These are phyloP conservation scores for Carterocephalus palaemon DNA, from an alignment of 2,888 invertebrate species.

Conservation along the genomic window DNA sequence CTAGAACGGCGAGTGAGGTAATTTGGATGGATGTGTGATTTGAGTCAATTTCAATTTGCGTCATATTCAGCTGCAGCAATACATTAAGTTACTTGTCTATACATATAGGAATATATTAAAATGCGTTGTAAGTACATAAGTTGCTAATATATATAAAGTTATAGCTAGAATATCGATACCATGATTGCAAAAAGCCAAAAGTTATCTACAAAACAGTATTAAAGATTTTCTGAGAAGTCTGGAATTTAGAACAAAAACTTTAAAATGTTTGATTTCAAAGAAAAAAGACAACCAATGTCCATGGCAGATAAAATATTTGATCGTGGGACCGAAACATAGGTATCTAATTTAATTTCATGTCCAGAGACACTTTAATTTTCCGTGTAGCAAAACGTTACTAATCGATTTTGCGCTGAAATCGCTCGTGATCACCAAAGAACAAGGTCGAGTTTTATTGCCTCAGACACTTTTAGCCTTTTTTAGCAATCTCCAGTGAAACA, in stretches of 20 bases:
- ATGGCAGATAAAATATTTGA: background rate
- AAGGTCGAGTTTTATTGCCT: conserved; percentile 42
- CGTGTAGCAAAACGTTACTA: conserved; percentile 35
- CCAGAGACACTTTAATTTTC: conserved; percentile 16
- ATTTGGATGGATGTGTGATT: background rate
- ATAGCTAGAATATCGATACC: too few species aligned
- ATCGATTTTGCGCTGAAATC: conserved; percentile 27
- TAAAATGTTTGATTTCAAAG: background rate
- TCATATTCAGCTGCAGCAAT: too few species aligned
- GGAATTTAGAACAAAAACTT: too few species aligned
- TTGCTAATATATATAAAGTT: too few species aligned
- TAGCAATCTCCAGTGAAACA: conserved; percentile 18
- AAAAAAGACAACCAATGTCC: background rate
- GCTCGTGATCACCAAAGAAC: conserved; percentile 35
- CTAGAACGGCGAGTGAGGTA: background rate
- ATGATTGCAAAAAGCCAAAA: too few species aligned
- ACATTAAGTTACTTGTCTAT: too few species aligned
- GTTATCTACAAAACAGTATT: too few species aligned
- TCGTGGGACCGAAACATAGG: conserved; percentile 5
- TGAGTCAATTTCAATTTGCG: too few species aligned
- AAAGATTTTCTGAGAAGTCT: too few species aligned
- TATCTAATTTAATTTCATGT: conserved; percentile 7
- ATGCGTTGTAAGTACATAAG: too few species aligned
- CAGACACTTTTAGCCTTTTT: conserved; percentile 29
- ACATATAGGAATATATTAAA: too few species aligned